A percentile compares a stretch with the other conserved stretches of the same genome.
Evolutionary conservation across 2,888 invertebrate species (phyloP).

Genomic region (Agrochola macilenta): DNA sequence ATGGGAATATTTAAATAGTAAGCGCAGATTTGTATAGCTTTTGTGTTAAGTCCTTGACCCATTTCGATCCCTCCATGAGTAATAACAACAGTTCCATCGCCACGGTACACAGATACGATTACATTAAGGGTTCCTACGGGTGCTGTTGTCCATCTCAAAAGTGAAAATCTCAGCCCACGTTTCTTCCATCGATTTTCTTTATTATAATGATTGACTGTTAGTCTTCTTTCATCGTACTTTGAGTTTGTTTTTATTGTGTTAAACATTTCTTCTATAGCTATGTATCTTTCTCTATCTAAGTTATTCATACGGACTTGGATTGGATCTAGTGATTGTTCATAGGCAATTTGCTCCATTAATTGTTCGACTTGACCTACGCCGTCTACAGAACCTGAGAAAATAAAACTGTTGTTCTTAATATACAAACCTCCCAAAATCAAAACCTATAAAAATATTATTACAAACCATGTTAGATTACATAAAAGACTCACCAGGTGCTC

Average conservation of each 20-base stretch:
- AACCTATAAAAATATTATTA: background rate
- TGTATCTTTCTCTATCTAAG: slow-evolving; percentile 73
- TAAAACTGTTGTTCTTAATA: background rate
- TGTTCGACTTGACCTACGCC: slow-evolving; percentile 89
- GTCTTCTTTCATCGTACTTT: slow-evolving; percentile 87
- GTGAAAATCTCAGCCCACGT: slow-evolving; percentile 91
- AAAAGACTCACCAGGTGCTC: slow-evolving; percentile 74
- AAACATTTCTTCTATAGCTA: slow-evolving; percentile 84
- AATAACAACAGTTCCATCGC: slow-evolving; percentile 92
- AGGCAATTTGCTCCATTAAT: slow-evolving; percentile 92
- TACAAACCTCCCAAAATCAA: background rate
- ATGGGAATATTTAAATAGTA: slow-evolving; percentile 91
- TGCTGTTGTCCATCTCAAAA: slow-evolving; percentile 90
- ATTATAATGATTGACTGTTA: slow-evolving; percentile 89
- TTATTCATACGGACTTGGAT: slow-evolving; percentile 89
- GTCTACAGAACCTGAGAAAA: slow-evolving; percentile 85
- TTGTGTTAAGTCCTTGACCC: slow-evolving; percentile 94
- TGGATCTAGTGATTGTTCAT: slow-evolving; percentile 88
- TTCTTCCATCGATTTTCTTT: slow-evolving; percentile 93
- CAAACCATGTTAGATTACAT: slow-evolving; percentile 32
- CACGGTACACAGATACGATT: slow-evolving; percentile 91
- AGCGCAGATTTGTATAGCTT: slow-evolving; percentile 92
- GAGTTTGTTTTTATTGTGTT: slow-evolving; percentile 88
- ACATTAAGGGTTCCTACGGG: slow-evolving; percentile 79
- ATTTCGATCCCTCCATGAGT: slow-evolving; percentile 92